These are phyloP conservation scores for Leucoraja erinaceus DNA, from an alignment of 2,113 vertebrate genomes.

Conservation along the genomic window DNA sequence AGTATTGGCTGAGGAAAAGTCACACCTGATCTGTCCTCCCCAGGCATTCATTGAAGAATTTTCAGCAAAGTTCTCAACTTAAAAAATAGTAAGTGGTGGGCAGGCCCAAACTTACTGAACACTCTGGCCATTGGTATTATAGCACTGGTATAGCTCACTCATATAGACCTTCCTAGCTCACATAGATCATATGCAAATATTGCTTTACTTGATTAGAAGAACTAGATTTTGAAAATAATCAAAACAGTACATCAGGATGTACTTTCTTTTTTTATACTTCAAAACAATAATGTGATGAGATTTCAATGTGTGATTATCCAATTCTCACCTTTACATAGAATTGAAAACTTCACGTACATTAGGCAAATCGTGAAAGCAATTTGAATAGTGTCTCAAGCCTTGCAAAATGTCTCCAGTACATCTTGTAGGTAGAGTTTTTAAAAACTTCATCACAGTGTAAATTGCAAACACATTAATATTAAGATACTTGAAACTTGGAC, in stretches of 20 bases:
- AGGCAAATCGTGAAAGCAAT: background rate
- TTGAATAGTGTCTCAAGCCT: background rate
- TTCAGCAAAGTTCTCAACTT: background rate
- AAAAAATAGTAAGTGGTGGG: background rate
- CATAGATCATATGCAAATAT: background rate
- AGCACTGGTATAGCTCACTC: background rate
- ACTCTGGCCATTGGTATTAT: background rate
- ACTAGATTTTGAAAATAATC: background rate
- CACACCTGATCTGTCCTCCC: background rate
- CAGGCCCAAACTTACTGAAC: background rate
- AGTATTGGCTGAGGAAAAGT: background rate
- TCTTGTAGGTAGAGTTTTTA: background rate
- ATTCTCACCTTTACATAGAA: background rate
- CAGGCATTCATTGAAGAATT: background rate
- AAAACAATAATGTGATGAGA: background rate
- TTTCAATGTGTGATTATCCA: background rate
- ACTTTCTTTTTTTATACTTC: background rate
- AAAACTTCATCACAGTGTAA: background rate
- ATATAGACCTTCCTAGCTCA: background rate
- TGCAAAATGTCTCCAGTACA: background rate
- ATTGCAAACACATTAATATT: constrained; percentile 22
- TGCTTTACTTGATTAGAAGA: background rate
- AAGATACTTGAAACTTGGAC: constrained; percentile 3
- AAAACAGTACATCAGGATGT: background rate
- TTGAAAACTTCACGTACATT: background rate